phyloP scores from a whole-genome alignment of 2,888 invertebrate species.

The Timema podura region DNA sequence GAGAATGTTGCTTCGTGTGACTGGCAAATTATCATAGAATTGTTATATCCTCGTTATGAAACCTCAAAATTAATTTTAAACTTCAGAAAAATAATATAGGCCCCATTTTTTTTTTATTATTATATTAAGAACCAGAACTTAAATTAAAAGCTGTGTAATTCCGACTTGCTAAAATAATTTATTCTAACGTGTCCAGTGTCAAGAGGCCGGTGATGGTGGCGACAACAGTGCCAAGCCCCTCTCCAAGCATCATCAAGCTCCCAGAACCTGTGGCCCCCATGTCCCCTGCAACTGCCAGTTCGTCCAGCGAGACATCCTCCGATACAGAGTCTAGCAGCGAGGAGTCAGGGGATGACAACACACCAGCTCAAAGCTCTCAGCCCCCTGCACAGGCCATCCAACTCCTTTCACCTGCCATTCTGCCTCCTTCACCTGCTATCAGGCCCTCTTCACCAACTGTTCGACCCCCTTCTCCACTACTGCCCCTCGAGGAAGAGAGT shows the following conservation, averaged over 20 bases:
- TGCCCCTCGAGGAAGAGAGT: not conserved
- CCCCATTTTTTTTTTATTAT: too few species aligned
- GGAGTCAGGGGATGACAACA: conserved; percentile 49
- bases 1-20: too few species aligned
- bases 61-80: too few species aligned
- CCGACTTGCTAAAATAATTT: too few species aligned
- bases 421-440: conserved; percentile 40
- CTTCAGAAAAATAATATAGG: too few species aligned
- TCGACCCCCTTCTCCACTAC: not conserved
- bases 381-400: conserved; percentile 25
- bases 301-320: conserved; percentile 55
- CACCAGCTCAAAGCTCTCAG: not conserved
- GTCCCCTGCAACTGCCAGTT: conserved; percentile 44
- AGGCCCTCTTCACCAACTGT: conserved; percentile 33
- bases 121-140: too few species aligned
- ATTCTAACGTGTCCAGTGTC: too few species aligned
- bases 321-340: conserved; percentile 53
- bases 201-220: too few species aligned
- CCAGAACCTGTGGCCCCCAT: conserved; percentile 24
- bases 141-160: too few species aligned
- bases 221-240: not conserved
- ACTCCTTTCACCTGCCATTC: conserved; percentile 30
- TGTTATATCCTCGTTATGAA: too few species aligned
- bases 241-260: conserved; percentile 2
- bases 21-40: too few species aligned